A percentile compares a stretch with the other conserved stretches of the same genome.
These are phyloP conservation scores for Trachemys scripta DNA, from an alignment of 2,113 vertebrate genomes.

Conservation along the genomic window DNA sequence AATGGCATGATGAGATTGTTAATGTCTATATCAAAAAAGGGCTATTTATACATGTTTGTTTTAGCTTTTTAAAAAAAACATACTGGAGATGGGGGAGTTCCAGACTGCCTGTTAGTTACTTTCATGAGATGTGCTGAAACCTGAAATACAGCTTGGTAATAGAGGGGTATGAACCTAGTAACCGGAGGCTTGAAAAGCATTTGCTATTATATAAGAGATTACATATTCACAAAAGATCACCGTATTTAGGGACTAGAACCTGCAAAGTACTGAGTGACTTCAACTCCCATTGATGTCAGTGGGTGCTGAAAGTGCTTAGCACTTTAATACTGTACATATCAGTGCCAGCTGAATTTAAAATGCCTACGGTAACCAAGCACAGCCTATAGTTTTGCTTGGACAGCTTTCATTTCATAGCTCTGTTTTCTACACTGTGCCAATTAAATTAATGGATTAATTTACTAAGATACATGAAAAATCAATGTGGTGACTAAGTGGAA, in stretches of 20 bases:
- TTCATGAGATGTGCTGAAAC: background rate
- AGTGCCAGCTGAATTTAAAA: background rate
- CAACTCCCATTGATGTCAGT: background rate
- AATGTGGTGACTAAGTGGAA: background rate
- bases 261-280: background rate
- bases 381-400: constrained; percentile 11
- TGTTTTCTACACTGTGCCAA: background rate
- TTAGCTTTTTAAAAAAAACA: background rate
- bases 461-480: background rate
- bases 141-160: background rate
- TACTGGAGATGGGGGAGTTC: background rate
- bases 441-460: background rate
- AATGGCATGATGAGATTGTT: background rate
- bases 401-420: background rate
- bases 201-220: background rate
- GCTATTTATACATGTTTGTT: background rate
- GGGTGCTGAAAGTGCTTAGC: background rate
- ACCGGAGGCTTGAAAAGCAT: background rate
- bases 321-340: background rate
- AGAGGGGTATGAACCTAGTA: background rate
- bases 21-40: background rate
- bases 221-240: background rate
- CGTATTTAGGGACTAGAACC: background rate
- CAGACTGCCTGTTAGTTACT: background rate
- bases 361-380: background rate